phyloP scores from a whole-genome alignment of 2,888 invertebrate genomes.

The Macrophya annulata region DNA sequence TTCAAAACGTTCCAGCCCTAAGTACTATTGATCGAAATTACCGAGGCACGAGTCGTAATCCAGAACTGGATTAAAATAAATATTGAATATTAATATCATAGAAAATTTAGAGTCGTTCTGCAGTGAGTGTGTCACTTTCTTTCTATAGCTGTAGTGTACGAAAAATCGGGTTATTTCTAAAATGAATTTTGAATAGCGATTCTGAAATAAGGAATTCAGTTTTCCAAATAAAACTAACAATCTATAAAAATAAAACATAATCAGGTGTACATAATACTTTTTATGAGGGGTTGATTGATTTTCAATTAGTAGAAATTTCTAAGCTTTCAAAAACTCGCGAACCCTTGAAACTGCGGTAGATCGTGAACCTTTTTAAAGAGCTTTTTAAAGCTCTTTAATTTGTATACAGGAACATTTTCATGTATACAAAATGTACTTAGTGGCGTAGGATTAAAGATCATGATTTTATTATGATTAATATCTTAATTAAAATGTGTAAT shows the following conservation, averaged over 20 bases:
- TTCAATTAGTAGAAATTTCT: neutral
- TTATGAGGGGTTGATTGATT: slow-evolving; percentile 3
- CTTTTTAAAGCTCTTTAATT: neutral
- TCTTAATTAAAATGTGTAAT: slow-evolving; percentile 10
- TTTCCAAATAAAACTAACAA: neutral
- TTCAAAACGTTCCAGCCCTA: neutral
- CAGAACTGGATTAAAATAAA: neutral
- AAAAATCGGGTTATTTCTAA: neutral
- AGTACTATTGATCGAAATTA: neutral
- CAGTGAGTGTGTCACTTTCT: neutral
- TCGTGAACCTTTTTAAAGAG: neutral
- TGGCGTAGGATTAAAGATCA: neutral
- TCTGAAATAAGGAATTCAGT: neutral
- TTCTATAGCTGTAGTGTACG: neutral
- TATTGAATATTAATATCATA: neutral
- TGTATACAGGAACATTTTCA: neutral
- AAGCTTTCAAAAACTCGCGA: slow-evolving; percentile 2
- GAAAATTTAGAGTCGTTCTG: neutral
- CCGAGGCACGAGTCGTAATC: neutral
- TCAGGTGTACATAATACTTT: neutral
- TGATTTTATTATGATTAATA: neutral
- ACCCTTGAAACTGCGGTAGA: neutral
- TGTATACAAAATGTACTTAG: neutral
- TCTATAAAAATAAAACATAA: neutral
- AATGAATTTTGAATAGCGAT: neutral